Conservation (phyloP, 1,140 invertebrate species). For the Rhopalosiphum maidis region DNA sequence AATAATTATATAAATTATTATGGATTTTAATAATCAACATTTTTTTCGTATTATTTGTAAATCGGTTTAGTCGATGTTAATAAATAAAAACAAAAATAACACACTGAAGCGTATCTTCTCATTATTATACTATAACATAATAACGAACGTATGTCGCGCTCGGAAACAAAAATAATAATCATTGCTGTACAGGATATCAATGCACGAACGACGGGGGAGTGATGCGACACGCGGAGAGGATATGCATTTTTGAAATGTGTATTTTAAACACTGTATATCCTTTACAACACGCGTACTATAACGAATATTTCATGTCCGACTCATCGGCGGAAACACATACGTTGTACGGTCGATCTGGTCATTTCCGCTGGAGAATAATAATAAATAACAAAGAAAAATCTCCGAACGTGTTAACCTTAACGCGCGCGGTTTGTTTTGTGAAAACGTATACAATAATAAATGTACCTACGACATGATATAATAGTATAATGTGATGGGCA, state of each 20-base stretch:
- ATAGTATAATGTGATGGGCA: not conserved
- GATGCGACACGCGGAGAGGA: not conserved
- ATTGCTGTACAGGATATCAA: not conserved
- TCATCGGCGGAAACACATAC: conserved; percentile 25
- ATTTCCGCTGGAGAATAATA: conserved; percentile 14
- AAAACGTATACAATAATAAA: not conserved
- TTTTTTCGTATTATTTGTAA: not conserved
- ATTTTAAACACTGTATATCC: not conserved
- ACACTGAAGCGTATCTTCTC: not conserved
- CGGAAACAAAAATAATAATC: not conserved
- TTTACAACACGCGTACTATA: not conserved
- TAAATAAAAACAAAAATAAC: not conserved
- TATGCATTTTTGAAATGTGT: not conserved
- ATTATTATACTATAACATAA: not conserved
- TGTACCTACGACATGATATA: not conserved
- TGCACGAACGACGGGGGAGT: not conserved
- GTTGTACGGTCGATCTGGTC: conserved; percentile 23
- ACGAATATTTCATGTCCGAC: not conserved
- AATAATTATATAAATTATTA: not conserved
- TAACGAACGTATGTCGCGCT: not conserved
- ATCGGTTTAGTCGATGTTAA: not conserved
- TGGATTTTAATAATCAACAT: not conserved
- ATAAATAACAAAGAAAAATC: not conserved
- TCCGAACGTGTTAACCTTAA: not conserved
- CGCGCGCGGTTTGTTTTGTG: not conserved